Evolutionary conservation across 2,113 vertebrate genomes (phyloP).

Genomic region (Pseudorasbora parva): DNA sequence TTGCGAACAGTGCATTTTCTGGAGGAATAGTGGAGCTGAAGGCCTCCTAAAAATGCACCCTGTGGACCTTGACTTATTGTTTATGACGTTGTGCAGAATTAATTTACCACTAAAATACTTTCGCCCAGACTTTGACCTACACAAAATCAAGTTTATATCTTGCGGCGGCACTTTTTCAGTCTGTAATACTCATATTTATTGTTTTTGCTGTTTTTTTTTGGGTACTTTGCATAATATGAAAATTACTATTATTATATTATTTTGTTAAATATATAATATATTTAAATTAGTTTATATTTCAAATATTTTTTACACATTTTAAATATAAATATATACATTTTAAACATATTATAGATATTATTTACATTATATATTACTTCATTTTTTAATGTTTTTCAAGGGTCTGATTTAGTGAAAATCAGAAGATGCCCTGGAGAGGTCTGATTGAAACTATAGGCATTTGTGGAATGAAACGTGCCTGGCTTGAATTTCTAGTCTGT

Average conservation of each 20-base stretch:
- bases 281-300: neutral
- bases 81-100: neutral
- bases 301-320: neutral
- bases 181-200: neutral
- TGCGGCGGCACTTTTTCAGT: neutral
- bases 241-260: neutral
- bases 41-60: neutral
- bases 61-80: neutral
- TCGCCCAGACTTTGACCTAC: constrained; percentile 20
- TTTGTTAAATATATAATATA: neutral
- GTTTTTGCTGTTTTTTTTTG: neutral
- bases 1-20: neutral
- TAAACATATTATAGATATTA: neutral
- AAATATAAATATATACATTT: neutral
- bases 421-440: neutral
- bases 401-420: neutral
- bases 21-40: neutral
- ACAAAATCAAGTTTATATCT: neutral
- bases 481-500: constrained; percentile 11
- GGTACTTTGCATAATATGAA: neutral
- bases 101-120: neutral
- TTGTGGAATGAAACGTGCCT: neutral
- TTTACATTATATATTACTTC: neutral
- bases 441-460: neutral
- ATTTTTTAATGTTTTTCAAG: neutral